Conservation (phyloP, 1,140 invertebrate genomes). For the Rhagoletis zephyria region DNA sequence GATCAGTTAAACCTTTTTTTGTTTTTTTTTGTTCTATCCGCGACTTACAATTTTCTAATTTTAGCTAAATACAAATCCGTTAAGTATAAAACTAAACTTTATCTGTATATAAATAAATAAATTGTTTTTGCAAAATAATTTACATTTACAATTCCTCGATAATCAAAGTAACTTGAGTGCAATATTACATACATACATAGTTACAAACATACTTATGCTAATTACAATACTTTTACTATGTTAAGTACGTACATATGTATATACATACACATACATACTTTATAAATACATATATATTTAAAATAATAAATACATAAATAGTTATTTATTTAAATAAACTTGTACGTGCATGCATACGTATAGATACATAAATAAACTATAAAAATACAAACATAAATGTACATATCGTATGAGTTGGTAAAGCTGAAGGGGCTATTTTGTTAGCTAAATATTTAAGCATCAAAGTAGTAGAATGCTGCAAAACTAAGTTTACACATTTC, state of each 20-base stretch:
- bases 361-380: background rate
- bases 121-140: background rate
- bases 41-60: background rate
- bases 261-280: background rate
- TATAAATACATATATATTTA: background rate
- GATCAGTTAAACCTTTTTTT: too few relatives aligned
- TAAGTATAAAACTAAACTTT: background rate
- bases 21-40: background rate
- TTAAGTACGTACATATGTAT: background rate
- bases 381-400: background rate
- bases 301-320: too few relatives aligned
- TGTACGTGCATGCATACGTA: background rate
- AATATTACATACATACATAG: constrained; percentile 11
- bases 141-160: background rate
- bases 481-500: background rate
- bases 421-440: constrained; percentile 34
- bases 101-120: background rate
- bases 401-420: too few relatives aligned
- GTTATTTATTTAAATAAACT: background rate
- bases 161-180: constrained; percentile 48
- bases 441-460: background rate
- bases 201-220: background rate
- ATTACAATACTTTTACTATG: background rate
- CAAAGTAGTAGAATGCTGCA: background rate
- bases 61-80: background rate